A percentile compares a stretch with the other conserved stretches of the same genome.
These are phyloP conservation scores for Chaetodon trifasciatus DNA, from an alignment of 2,797 vertebrate species.

Conservation along the genomic window DNA sequence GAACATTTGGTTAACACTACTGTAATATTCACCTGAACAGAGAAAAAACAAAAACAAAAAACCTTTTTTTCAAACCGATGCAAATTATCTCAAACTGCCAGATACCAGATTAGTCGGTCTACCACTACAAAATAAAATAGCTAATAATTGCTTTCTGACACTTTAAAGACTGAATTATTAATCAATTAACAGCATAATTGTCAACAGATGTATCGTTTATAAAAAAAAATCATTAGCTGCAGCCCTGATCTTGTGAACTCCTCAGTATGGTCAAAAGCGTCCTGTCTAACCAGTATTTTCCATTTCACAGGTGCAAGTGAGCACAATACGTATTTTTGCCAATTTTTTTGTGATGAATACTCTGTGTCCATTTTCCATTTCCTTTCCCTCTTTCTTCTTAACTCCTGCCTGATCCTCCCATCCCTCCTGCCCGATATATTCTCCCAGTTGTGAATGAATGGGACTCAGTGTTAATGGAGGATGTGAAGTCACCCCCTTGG, in stretches of 20 bases:
- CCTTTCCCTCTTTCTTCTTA: constrained; percentile 31
- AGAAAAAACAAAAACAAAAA: no score
- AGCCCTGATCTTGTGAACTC: background rate
- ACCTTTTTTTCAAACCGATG: no score
- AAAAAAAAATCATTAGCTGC: constrained; percentile 10
- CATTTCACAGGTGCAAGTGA: constrained; percentile 35
- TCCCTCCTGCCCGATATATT: constrained; percentile 43
- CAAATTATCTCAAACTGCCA: no score
- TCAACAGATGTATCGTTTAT: constrained; percentile 13
- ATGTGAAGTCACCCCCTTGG: constrained; percentile 78
- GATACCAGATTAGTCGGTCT: no score
- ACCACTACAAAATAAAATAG: no score
- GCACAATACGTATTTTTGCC: constrained; percentile 33
- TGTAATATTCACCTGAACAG: no score
- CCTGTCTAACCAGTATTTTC: constrained; percentile 28
- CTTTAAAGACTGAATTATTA: background rate
- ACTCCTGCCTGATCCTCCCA: constrained; percentile 50
- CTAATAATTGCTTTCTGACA: background rate
- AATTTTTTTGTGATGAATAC: constrained; percentile 29
- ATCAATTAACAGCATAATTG: background rate
- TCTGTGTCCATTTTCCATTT: constrained; percentile 47
- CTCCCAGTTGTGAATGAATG: constrained; percentile 65
- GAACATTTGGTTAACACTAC: no score
- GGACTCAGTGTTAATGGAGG: constrained; percentile 67
- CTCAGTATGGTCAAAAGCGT: background rate